phyloP scores from a whole-genome alignment of 2,888 invertebrate species.

The Nymphalis polychloros region DNA sequence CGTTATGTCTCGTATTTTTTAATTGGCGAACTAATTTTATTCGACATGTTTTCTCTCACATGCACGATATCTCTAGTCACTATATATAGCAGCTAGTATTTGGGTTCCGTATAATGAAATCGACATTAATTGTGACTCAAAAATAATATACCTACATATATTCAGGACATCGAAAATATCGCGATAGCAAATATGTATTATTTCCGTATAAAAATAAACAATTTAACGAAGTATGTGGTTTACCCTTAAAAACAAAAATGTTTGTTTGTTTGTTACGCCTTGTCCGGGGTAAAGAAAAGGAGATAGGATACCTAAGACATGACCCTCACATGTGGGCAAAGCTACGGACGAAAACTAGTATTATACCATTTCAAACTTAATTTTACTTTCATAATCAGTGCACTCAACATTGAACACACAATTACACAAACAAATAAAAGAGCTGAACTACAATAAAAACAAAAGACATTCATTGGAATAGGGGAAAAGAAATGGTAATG shows the following conservation, averaged over 20 bases:
- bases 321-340: too few species aligned
- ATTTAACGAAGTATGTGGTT: too few species aligned
- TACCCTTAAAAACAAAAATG: too few species aligned
- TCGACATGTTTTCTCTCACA: conserved; percentile 44
- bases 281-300: too few species aligned
- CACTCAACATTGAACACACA: conserved; percentile 11
- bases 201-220: too few species aligned
- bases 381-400: not conserved
- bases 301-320: too few species aligned
- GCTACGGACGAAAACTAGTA: too few species aligned
- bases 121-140: not conserved
- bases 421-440: conserved; percentile 4
- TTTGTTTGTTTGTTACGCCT: too few species aligned
- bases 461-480: conserved; percentile 6
- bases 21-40: conserved; percentile 45
- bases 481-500: conserved; percentile 5
- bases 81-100: conserved; percentile 1
- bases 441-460: not conserved
- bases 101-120: conserved; percentile 1
- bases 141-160: not conserved
- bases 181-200: too few species aligned
- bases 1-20: conserved; percentile 34
- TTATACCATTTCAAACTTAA: too few species aligned
- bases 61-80: conserved; percentile 49
- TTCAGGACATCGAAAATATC: not conserved